Conservation (phyloP, 2,113 vertebrate species). For the Talpa occidentalis region DNA sequence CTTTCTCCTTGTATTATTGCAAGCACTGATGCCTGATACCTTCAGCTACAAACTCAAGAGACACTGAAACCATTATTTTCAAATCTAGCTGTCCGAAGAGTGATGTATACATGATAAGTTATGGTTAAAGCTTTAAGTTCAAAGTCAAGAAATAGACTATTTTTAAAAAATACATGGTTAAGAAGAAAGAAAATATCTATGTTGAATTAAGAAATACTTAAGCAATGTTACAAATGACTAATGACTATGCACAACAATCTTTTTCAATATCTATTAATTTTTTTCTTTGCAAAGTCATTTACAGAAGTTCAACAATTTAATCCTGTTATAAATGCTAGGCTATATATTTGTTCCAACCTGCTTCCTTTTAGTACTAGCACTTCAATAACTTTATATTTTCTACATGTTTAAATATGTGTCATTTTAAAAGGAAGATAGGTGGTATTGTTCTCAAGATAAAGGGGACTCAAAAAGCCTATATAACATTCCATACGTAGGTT, state of each 20-base stretch:
- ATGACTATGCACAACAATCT: slow-evolving; percentile 80
- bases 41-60: slow-evolving; percentile 57
- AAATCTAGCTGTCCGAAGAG: slow-evolving; percentile 58
- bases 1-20: slow-evolving; percentile 26
- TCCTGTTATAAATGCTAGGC: slow-evolving; percentile 78
- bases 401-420: slow-evolving; percentile 67
- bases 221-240: slow-evolving; percentile 82
- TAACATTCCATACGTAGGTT: slow-evolving; percentile 58
- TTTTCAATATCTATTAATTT: slow-evolving; percentile 75
- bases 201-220: slow-evolving; percentile 76
- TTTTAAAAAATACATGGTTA: slow-evolving; percentile 72
- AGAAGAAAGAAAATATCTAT: slow-evolving; percentile 75
- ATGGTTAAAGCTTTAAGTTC: slow-evolving; percentile 74
- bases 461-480: slow-evolving; percentile 43
- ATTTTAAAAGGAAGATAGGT: slow-evolving; percentile 64
- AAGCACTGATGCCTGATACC: slow-evolving; percentile 72
- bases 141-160: slow-evolving; percentile 75
- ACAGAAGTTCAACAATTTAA: slow-evolving; percentile 80
- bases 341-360: slow-evolving; percentile 77
- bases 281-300: slow-evolving; percentile 76
- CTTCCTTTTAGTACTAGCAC: slow-evolving; percentile 71
- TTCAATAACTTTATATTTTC: slow-evolving; percentile 69
- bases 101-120: slow-evolving; percentile 48
- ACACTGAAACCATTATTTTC: slow-evolving; percentile 69
- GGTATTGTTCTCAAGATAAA: slow-evolving; percentile 65